Percentiles rank a stretch among this genome's conserved stretches.
These are phyloP conservation scores for Pristionchus arcanus DNA, from an alignment of 2,888 invertebrate genomes.

Conservation along the genomic window DNA sequence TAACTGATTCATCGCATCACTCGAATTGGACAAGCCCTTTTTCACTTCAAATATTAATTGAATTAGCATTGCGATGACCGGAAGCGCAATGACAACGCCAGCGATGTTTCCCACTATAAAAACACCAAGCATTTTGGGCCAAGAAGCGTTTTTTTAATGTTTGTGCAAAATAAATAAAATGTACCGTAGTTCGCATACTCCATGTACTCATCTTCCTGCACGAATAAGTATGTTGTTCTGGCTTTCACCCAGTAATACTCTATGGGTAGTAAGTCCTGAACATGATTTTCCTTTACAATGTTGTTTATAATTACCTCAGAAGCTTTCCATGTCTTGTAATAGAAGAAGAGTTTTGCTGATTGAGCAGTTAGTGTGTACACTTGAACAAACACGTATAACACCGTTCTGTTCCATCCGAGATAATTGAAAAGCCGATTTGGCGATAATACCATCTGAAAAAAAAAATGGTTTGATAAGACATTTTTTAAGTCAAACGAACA, in stretches of 20 bases:
- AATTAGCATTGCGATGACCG: background rate
- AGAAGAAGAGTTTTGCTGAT: background rate
- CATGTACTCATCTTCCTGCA: background rate
- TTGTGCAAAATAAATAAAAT: too few species aligned
- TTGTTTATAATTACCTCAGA: background rate
- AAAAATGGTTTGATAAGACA: too few species aligned
- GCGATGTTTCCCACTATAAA: background rate
- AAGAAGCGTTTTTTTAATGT: too few species aligned
- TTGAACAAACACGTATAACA: background rate
- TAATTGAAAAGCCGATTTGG: background rate
- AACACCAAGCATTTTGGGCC: background rate
- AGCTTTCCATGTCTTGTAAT: background rate
- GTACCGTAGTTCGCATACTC: background rate
- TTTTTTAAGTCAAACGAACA: background rate
- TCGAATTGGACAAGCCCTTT: background rate
- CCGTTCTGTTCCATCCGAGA: background rate
- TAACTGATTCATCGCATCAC: background rate
- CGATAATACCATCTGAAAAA: background rate
- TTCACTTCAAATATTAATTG: background rate
- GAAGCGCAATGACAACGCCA: background rate
- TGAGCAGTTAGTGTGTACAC: background rate
- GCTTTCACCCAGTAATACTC: background rate
- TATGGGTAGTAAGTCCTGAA: background rate
- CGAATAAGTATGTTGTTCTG: background rate
- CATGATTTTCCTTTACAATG: background rate